These are phyloP conservation scores for Calephelis virginiensis DNA, from an alignment of 1,140 invertebrate species.

Conservation along the genomic window DNA sequence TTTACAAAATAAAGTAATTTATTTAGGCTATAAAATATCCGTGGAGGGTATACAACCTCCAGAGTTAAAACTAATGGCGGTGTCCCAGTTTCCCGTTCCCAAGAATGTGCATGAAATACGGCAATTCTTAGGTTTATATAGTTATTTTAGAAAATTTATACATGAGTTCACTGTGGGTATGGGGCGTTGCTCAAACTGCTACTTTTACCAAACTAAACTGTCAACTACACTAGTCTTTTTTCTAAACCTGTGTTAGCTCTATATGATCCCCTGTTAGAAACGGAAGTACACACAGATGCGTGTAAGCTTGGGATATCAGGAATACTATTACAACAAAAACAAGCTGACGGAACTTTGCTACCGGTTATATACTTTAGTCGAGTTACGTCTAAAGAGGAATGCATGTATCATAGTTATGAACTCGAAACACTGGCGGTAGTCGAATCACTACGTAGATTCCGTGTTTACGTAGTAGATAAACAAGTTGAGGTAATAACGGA, in stretches of 20 bases:
- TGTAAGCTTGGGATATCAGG: constrained; percentile 12
- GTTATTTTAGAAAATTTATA: constrained; percentile 38
- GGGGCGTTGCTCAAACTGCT: constrained; percentile 42
- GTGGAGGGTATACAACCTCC: constrained; percentile 40
- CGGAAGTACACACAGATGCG: neutral
- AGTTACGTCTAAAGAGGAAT: constrained; percentile 49
- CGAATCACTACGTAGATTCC: constrained; percentile 65
- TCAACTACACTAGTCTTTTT: constrained; percentile 9
- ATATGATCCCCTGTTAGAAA: constrained; percentile 19
- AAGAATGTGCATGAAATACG: constrained; percentile 35
- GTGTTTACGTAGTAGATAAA: constrained; percentile 62
- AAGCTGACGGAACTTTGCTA: neutral
- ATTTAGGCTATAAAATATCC: constrained; percentile 29
- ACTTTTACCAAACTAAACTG: constrained; percentile 34
- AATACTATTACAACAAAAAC: constrained; percentile 33
- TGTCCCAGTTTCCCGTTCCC: constrained; percentile 4
- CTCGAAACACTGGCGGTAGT: constrained; percentile 60
- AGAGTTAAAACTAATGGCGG: constrained; percentile 39
- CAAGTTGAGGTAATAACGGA: constrained; percentile 65
- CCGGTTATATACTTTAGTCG: constrained; percentile 37
- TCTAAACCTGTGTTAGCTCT: constrained; percentile 34
- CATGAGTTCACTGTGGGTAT: constrained; percentile 37
- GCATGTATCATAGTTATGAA: constrained; percentile 41
- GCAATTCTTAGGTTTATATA: constrained; percentile 48
- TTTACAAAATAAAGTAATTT: constrained; percentile 24